phyloP scores from a whole-genome alignment of 2,888 invertebrate genomes.

The Coenonympha glycerion region DNA sequence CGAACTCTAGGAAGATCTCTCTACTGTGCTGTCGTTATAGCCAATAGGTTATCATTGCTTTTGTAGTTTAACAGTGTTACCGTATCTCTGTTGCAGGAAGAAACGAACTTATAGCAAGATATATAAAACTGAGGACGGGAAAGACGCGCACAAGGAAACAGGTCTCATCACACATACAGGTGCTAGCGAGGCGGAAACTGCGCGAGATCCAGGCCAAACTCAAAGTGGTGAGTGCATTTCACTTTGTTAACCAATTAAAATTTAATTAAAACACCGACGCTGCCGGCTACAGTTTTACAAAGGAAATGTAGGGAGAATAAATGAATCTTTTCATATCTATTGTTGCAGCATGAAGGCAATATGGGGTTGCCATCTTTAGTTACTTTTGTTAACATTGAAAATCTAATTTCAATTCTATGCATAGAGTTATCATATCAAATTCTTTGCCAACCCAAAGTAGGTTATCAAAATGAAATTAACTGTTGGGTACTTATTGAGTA shows the following conservation, averaged over 20 bases:
- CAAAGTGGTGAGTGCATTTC: slow-evolving; percentile 88
- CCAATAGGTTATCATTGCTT: too few relatives aligned
- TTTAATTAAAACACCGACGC: slow-evolving; percentile 21
- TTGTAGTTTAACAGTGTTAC: neutral
- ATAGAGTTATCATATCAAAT: too few relatives aligned
- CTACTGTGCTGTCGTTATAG: too few relatives aligned
- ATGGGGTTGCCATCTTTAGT: too few relatives aligned
- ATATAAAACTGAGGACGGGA: slow-evolving; percentile 99
- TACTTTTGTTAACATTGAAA: too few relatives aligned
- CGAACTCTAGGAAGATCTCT: too few relatives aligned
- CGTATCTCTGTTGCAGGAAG: slow-evolving; percentile 84
- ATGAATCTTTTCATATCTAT: neutral
- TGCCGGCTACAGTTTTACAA: slow-evolving; percentile 3
- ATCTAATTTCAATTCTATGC: too few relatives aligned
- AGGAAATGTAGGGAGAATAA: slow-evolving; percentile 4
- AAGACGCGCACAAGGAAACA: slow-evolving; percentile 99
- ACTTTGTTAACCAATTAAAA: slow-evolving; percentile 16
- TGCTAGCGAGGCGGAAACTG: slow-evolving; percentile 97
- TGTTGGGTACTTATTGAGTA: too few relatives aligned
- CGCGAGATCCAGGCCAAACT: slow-evolving; percentile 98
- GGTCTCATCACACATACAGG: slow-evolving; percentile 99
- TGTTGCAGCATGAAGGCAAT: too few relatives aligned
- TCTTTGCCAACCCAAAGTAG: too few relatives aligned
- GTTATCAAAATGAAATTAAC: too few relatives aligned
- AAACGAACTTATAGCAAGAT: slow-evolving; percentile 99